Evolutionary conservation across 2,888 invertebrate species (phyloP).

Genomic region (Trissonchulus sp.): DNA sequence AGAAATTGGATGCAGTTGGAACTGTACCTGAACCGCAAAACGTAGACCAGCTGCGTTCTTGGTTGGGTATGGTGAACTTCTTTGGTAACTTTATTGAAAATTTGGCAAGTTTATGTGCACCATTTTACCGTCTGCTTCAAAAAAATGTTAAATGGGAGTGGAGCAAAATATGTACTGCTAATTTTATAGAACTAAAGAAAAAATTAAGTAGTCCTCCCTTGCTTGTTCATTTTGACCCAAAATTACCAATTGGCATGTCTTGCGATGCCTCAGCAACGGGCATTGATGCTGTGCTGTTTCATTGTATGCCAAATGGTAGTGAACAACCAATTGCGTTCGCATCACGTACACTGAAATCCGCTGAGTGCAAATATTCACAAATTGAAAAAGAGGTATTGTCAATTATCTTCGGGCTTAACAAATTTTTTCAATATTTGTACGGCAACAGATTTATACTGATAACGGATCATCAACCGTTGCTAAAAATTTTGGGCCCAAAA

Average conservation of each 20-base stretch:
- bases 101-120: not conserved
- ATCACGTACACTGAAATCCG: slow-evolving; percentile 36
- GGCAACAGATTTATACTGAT: slow-evolving; percentile 35
- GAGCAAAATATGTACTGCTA: not conserved
- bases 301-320: slow-evolving; percentile 33
- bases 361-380: slow-evolving; percentile 39
- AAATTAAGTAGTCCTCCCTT: not conserved
- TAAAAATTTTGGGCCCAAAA: slow-evolving; percentile 33
- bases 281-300: slow-evolving; percentile 31
- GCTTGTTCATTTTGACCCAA: not conserved
- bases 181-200: not conserved
- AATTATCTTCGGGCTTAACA: slow-evolving; percentile 38
- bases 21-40: slow-evolving; percentile 21
- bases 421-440: slow-evolving; percentile 40
- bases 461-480: slow-evolving; percentile 38
- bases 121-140: not conserved
- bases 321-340: slow-evolving; percentile 38
- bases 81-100: slow-evolving; percentile 9
- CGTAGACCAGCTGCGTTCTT: not conserved
- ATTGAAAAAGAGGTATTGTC: slow-evolving; percentile 40
- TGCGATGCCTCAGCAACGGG: slow-evolving; percentile 26
- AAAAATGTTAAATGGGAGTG: not conserved
- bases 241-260: not conserved
- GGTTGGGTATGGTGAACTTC: slow-evolving; percentile 1
- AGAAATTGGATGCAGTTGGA: slow-evolving; percentile 31